Percentiles rank a stretch among this genome's conserved stretches.
These are phyloP conservation scores for Clamator glandarius DNA, from an alignment of 2,797 vertebrate genomes.

Conservation along the genomic window DNA sequence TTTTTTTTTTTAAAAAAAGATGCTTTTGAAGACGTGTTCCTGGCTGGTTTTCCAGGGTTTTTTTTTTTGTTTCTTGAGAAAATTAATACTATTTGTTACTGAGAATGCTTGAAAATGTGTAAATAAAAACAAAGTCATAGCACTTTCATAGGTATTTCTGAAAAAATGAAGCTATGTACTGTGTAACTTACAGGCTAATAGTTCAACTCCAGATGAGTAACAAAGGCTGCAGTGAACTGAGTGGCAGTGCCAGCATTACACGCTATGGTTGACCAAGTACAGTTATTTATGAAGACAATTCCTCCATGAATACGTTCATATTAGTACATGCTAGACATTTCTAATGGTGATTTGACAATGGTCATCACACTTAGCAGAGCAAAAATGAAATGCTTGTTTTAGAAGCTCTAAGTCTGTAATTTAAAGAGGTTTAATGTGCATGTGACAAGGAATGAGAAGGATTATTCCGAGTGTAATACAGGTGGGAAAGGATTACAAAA, in stretches of 20 bases:
- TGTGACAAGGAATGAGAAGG: slow-evolving; percentile 62
- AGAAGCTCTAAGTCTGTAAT: slow-evolving; percentile 54
- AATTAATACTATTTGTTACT: neutral
- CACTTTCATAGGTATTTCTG: slow-evolving; percentile 54
- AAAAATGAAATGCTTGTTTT: slow-evolving; percentile 62
- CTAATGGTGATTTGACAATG: slow-evolving; percentile 36
- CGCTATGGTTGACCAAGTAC: slow-evolving; percentile 39
- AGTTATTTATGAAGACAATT: slow-evolving; percentile 39
- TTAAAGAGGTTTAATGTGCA: slow-evolving; percentile 58
- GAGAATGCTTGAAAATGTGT: slow-evolving; percentile 12
- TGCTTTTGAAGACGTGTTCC: neutral
- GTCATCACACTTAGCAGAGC: neutral
- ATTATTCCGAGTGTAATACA: slow-evolving; percentile 43
- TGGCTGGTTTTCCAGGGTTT: neutral
- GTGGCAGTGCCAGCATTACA: slow-evolving; percentile 33
- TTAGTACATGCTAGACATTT: slow-evolving; percentile 48
- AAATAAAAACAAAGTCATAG: slow-evolving; percentile 4
- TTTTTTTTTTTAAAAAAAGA: no score
- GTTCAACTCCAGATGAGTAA: slow-evolving; percentile 55
- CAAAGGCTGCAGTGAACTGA: slow-evolving; percentile 49
- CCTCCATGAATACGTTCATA: slow-evolving; percentile 55
- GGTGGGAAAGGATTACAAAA: slow-evolving; percentile 63
- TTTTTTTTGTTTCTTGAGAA: neutral
- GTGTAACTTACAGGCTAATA: slow-evolving; percentile 56
- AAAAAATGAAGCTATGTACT: slow-evolving; percentile 33